A percentile compares a stretch with the other conserved stretches of the same genome.
Conservation (phyloP, 2,797 vertebrate genomes). For the Characodon lateralis region DNA sequence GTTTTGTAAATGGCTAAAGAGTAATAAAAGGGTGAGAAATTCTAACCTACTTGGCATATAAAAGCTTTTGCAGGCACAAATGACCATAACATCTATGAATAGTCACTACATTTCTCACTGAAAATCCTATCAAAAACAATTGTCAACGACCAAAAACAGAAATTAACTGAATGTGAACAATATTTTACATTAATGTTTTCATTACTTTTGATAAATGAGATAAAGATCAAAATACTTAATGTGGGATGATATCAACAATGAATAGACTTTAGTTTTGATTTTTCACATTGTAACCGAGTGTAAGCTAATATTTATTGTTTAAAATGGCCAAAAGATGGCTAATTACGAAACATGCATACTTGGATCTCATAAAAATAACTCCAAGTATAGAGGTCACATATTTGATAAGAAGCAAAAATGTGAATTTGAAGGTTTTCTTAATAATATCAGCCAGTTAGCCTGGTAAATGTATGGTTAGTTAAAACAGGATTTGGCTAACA, state of each 20-base stretch:
- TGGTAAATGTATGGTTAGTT: not conserved
- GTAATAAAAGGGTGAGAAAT: not conserved
- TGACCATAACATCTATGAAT: not conserved
- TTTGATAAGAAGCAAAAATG: not conserved
- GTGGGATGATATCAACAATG: not conserved
- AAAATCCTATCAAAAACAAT: not conserved
- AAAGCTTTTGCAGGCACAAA: not conserved
- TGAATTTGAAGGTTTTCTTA: not conserved
- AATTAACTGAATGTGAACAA: not conserved
- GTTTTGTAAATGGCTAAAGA: not conserved
- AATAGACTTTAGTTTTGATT: not conserved
- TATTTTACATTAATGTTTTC: not conserved
- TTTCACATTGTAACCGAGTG: not conserved
- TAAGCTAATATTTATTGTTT: not conserved
- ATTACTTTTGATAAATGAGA: not conserved
- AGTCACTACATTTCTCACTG: not conserved
- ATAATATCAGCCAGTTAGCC: not conserved
- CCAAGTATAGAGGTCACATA: not conserved
- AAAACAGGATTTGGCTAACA: too few species aligned
- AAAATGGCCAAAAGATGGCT: not conserved
- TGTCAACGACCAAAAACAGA: not conserved
- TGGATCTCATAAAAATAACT: not conserved
- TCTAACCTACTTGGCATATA: not conserved
- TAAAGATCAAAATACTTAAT: not conserved
- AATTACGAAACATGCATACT: not conserved